Percentiles rank a stretch among this genome's conserved stretches.
Conservation (phyloP, 2,113 vertebrate genomes). For the Melanerpes aurifrons region DNA sequence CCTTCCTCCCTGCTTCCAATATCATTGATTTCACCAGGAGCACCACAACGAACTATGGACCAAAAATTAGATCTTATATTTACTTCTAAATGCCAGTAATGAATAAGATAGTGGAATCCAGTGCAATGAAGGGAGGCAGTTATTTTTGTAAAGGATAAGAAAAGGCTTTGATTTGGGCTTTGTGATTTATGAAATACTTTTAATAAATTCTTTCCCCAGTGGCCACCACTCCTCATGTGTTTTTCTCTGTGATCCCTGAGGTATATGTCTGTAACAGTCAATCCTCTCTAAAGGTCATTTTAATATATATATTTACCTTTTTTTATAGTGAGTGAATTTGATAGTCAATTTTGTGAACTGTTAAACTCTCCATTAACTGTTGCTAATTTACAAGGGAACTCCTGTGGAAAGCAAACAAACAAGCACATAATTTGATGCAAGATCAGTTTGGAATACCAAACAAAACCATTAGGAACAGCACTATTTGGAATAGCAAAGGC, state of each 20-base stretch:
- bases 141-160: constrained; percentile 17
- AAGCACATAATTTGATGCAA: constrained; percentile 64
- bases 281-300: constrained; percentile 52
- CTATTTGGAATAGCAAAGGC: constrained; percentile 32
- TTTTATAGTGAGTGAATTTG: constrained; percentile 42
- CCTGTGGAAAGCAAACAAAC: constrained; percentile 42
- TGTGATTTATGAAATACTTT: constrained; percentile 57
- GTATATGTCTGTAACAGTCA: constrained; percentile 56
- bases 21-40: not conserved
- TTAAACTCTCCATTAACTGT: constrained; percentile 67
- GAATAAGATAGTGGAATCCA: not conserved
- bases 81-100: constrained; percentile 47
- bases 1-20: not conserved
- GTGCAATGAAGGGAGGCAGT: constrained; percentile 3
- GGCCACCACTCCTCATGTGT: not conserved
- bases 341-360: constrained; percentile 58
- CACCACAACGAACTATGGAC: not conserved
- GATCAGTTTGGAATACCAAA: constrained; percentile 46
- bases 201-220: constrained; percentile 25
- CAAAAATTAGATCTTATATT: not conserved
- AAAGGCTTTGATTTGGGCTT: not conserved
- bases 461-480: constrained; percentile 63
- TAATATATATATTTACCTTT: not conserved
- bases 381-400: constrained; percentile 68
- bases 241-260: constrained; percentile 18